Evolutionary conservation across 2,797 vertebrate genomes (phyloP), one percentile per base, ranked within the genome.

Genomic region (Fistularia commersonii): DNA sequence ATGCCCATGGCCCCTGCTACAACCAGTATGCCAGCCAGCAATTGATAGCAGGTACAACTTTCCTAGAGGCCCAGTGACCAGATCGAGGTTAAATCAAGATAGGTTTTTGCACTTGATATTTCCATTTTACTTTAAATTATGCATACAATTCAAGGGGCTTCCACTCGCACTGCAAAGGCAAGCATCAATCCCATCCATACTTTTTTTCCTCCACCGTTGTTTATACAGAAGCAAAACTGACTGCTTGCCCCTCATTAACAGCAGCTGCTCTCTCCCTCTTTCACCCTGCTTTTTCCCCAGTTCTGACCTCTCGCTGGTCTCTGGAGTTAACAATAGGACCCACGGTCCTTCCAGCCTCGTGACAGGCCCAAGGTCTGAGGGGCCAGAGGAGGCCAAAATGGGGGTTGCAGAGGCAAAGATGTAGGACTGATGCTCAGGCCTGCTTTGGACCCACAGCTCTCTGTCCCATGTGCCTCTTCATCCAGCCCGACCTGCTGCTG

Each of bases 21-120:
- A 88, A 90, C 89, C 92, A 93, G 78, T 92, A 92, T 89, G 84
- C 92, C 90, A 92, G 90, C 91, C 93, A 93, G 86, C 90, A 89
- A 74, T 89, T 93, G 85, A 91, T 93, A 91, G 92, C 92, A 95
- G 93, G 93, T 93, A 92, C 87, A 80, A 45, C 60, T 75, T 73
- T 59, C 69, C 51, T 64, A 37, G 57, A 74, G 64, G 59, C 71
- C 60, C 54, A 12, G 0, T 38, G 49, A 44, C 34, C 38, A 11
- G 2, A 67, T 63, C 34, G 50, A 51, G 48, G 43, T 41, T 57
- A 41, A 62, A 57, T 54, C 52, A 14, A 51, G 47, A 37, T 57
- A n/a, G 35, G 11, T 57, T 11, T 65, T 8, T 65, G 62, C 2
- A 61, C 7, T 8, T 61, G n/a, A 71, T 72, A 46, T 44, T 43